Percentiles rank a stretch among this genome's conserved stretches.
Evolutionary conservation across 2,888 invertebrate genomes (phyloP).

Genomic region (Limnephilus lunatus): DNA sequence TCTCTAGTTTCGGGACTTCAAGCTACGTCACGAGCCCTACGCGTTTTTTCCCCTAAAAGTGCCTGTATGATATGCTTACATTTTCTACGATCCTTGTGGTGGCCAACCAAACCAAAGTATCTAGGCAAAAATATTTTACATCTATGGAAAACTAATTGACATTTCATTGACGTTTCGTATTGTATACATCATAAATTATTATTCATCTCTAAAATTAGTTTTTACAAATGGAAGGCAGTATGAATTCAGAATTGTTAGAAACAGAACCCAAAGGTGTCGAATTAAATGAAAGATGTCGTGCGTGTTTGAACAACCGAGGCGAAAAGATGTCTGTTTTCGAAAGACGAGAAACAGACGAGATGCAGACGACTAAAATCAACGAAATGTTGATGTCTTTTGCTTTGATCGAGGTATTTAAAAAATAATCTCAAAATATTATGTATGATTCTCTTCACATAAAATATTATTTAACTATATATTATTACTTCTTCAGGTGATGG

Average conservation of each 20-base stretch:
- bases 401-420: constrained; percentile 54
- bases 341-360: constrained; percentile 12
- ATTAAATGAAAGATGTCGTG: constrained; percentile 59
- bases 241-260: constrained; percentile 20
- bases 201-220: neutral
- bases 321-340: constrained; percentile 59
- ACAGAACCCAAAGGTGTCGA: constrained; percentile 15
- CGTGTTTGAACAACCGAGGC: constrained; percentile 54
- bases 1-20: too few species aligned
- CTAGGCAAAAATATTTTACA: neutral
- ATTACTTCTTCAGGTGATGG: constrained; percentile 70
- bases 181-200: neutral
- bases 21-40: too few species aligned
- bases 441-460: neutral
- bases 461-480: neutral
- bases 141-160: constrained; percentile 32
- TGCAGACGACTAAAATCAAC: constrained; percentile 29
- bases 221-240: constrained; percentile 25
- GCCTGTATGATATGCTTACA: too few species aligned
- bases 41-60: too few species aligned
- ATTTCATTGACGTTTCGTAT: constrained; percentile 18
- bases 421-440: neutral
- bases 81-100: too few species aligned
- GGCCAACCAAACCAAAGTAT: too few species aligned
- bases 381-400: constrained; percentile 63